Evolutionary conservation across 2,113 vertebrate species (phyloP).

Genomic region (Sterrhoptilus dennistouni): DNA sequence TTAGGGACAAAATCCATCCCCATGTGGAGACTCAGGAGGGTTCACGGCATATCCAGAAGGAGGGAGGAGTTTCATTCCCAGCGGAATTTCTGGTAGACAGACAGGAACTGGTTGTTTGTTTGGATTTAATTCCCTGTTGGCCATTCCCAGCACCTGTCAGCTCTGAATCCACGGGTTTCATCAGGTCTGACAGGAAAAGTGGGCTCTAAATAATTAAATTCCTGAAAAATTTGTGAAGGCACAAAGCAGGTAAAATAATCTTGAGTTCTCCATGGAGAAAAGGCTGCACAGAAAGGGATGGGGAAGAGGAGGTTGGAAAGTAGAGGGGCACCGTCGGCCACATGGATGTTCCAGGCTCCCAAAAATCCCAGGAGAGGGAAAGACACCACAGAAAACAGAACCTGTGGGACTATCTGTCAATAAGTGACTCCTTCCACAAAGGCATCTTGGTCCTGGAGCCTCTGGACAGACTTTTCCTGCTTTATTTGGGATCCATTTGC

Average conservation of each 20-base stretch:
- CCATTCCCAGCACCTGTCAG: neutral
- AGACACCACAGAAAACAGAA: neutral
- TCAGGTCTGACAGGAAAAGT: neutral
- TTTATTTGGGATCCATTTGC: neutral
- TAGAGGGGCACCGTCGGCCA: accelerated
- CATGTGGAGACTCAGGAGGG: neutral
- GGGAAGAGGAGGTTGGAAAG: neutral
- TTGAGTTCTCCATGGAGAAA: neutral
- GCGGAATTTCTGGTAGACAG: neutral
- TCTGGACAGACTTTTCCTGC: neutral
- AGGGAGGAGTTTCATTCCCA: neutral
- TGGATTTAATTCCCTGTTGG: neutral
- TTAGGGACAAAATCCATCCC: neutral
- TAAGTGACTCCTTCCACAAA: neutral
- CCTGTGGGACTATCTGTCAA: too few species aligned
- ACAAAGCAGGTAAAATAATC: neutral
- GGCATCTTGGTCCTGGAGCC: neutral
- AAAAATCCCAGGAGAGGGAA: neutral
- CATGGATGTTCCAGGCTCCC: neutral
- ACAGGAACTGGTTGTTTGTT: neutral
- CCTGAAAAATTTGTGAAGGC: neutral
- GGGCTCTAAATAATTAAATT: neutral
- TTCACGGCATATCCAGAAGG: neutral
- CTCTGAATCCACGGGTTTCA: neutral
- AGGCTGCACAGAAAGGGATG: neutral